Base-by-base conservation (phyloP, 2,797 vertebrate species). In the Argyrosomus regius region DNA sequence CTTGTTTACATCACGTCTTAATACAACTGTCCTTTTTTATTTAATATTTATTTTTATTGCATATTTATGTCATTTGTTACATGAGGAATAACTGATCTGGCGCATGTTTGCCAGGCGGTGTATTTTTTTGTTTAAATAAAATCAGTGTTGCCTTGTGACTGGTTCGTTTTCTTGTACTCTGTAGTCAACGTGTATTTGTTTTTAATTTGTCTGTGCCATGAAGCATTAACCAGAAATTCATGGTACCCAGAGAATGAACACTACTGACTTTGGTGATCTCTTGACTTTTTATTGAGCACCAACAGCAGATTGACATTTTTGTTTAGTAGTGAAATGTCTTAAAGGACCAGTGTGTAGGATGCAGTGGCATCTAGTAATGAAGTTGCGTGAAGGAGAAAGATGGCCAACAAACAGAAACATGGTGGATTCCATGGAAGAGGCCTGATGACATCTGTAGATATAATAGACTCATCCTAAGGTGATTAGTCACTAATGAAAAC, bases 21-120 rank as follows among this genome's bases (percentile, higher is more conserved):
- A 87, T 86, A 83, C 88, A 89, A 80, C 76, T 90, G 89, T 91
- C 72, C 57, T 83, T 85, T 87, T 88, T 89, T 93, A 96, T 96
- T 96, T 96, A 96, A 94, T 96, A 96, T 96, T 96, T 96, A 96
- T 96, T 95, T 39, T 81, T 78, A 82, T 92, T 90, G 90, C 91
- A 79, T 95, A 94, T 96, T 93, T 93, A 95, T 95, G 93, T 91
- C 18, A 92, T 93, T 94, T 91, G 81, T 91, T 88, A 89, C 84
- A 85, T 77, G 50, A 92, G 14, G 61, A 76, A 74, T 60, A 81
- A 82, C 60, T 79, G 58, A 61, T 75, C 68, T 89, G 81, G 78
- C 8, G 50, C 67, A 71, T 83, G 63, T 90, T 85, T 86, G 68
- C 82, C 82, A 89, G 73, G 39, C 6, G 1, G 54, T 86, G 58